A percentile compares a stretch with the other conserved stretches of the same genome.
Evolutionary conservation across 1,140 invertebrate genomes (phyloP).

Genomic region (Halesus radiatus): DNA sequence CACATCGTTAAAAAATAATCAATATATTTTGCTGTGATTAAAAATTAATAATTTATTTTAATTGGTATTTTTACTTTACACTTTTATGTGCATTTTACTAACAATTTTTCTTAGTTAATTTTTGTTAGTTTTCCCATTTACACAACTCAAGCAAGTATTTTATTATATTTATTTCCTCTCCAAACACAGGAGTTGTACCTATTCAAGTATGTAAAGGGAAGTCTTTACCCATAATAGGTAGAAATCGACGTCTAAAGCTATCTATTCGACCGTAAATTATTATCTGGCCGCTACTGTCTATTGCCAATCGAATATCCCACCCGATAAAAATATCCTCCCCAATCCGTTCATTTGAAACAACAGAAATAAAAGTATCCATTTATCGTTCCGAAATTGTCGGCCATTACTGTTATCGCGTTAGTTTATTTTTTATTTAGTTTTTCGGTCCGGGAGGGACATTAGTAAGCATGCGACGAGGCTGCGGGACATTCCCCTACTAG

Average conservation of each 20-base stretch:
- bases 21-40: too few relatives aligned
- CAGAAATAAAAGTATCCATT: constrained; percentile 27
- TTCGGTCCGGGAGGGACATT: constrained; percentile 16
- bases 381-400: constrained; percentile 31
- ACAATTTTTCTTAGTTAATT: too few relatives aligned
- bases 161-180: too few relatives aligned
- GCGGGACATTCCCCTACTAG: background rate
- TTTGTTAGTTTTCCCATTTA: too few relatives aligned
- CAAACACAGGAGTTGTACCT: background rate
- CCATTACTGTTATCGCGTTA: constrained; percentile 28
- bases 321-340: background rate
- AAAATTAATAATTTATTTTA: too few relatives aligned
- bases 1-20: too few relatives aligned
- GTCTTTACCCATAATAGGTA: background rate
- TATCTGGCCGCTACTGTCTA: background rate
- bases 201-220: background rate
- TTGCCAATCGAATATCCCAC: background rate
- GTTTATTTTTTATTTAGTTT: constrained; percentile 27
- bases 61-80: too few relatives aligned
- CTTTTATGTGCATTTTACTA: too few relatives aligned
- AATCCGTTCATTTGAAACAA: constrained; percentile 13
- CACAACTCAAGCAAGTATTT: too few relatives aligned
- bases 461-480: constrained; percentile 22
- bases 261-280: background rate
- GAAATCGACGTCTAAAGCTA: background rate